These are phyloP conservation scores for Pseudorectes ferrugineus DNA, from an alignment of 2,113 vertebrate genomes.

Conservation along the genomic window DNA sequence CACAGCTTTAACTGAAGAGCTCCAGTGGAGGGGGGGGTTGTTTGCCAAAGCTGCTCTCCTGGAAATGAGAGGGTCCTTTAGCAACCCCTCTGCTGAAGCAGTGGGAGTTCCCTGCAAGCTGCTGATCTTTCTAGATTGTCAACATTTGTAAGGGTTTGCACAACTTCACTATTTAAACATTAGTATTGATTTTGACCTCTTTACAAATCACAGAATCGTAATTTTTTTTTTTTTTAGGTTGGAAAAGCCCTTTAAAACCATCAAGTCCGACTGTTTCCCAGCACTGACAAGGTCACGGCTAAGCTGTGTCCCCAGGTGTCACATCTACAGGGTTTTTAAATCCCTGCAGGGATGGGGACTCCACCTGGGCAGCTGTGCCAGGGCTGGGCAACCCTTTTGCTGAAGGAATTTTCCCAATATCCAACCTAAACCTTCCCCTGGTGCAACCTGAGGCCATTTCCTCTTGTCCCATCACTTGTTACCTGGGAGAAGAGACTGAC, in stretches of 20 bases:
- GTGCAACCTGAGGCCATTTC: too few relatives aligned
- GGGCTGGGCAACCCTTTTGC: too few relatives aligned
- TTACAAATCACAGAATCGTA: background rate
- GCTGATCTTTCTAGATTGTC: background rate
- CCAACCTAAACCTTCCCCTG: background rate
- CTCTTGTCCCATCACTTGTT: background rate
- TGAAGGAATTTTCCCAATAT: background rate
- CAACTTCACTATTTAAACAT: background rate
- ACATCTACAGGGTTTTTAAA: background rate
- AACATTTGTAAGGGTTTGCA: background rate
- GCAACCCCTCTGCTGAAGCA: background rate
- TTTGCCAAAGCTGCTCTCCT: background rate
- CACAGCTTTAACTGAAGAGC: background rate
- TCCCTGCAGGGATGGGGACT: background rate
- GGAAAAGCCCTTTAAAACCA: background rate
- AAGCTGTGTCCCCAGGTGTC: background rate
- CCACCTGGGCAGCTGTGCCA: background rate
- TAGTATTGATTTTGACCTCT: background rate
- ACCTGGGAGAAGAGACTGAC: background rate
- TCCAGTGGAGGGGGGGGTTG: background rate
- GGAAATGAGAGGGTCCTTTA: background rate
- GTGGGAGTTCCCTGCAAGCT: background rate
- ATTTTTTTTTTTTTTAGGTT: background rate
- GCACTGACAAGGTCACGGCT: background rate
- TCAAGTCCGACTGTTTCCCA: background rate